Evolutionary conservation across 2,113 vertebrate genomes (phyloP).

Genomic region (Onychostoma macrolepis): DNA sequence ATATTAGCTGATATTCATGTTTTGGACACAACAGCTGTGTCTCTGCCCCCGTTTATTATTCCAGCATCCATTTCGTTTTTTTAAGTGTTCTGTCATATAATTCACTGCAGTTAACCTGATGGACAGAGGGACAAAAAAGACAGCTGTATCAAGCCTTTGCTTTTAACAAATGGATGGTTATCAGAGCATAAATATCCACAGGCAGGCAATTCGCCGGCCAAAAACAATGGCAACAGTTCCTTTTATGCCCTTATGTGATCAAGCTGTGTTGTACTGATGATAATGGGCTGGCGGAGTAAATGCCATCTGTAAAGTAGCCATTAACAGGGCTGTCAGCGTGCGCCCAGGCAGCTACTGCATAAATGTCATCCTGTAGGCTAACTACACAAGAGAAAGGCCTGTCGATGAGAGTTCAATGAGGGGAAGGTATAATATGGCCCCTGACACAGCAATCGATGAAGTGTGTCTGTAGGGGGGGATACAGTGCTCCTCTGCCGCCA

Average conservation of each 20-base stretch:
- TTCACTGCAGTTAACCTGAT: constrained; percentile 33
- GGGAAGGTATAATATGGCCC: constrained; percentile 68
- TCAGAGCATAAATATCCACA: constrained; percentile 53
- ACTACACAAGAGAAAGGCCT: constrained; percentile 57
- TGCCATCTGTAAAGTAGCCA: constrained; percentile 70
- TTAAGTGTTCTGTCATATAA: constrained; percentile 27
- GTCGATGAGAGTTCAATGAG: constrained; percentile 60
- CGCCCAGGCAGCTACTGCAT: constrained; percentile 59
- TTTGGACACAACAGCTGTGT: constrained; percentile 34
- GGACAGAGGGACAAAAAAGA: constrained; percentile 26
- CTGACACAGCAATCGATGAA: constrained; percentile 74
- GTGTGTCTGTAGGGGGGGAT: constrained; percentile 66
- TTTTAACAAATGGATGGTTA: constrained; percentile 51
- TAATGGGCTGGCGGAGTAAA: constrained; percentile 70
- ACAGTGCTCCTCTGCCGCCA: constrained; percentile 57
- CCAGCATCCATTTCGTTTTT: constrained; percentile 43
- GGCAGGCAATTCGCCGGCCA: constrained; percentile 40
- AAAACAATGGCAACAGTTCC: constrained; percentile 58
- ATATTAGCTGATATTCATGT: constrained; percentile 35
- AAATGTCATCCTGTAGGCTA: constrained; percentile 70
- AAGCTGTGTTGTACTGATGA: constrained; percentile 67
- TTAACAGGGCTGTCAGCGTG: constrained; percentile 66
- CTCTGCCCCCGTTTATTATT: constrained; percentile 40
- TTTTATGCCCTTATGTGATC: constrained; percentile 54
- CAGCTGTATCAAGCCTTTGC: constrained; percentile 34